Evolutionary conservation across 2,888 invertebrate species (phyloP).

Genomic region (Eristalinus aeneus): DNA sequence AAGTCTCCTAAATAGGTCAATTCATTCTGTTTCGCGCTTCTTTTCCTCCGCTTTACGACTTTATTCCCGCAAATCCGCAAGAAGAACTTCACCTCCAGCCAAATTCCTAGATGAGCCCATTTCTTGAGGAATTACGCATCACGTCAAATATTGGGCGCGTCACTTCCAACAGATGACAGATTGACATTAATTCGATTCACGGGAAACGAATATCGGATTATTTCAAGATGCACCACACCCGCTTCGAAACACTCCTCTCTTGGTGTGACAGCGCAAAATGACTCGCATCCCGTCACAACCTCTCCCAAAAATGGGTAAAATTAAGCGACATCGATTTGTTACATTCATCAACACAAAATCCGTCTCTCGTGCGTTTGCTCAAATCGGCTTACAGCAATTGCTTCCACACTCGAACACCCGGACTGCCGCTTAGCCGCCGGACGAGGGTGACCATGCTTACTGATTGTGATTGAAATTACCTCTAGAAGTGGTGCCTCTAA

Average conservation of each 20-base stretch:
- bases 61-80: not conserved
- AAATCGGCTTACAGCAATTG: conserved; percentile 25
- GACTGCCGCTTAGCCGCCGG: conserved; percentile 7
- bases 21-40: not conserved
- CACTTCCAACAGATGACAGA: conserved; percentile 6
- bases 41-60: not conserved
- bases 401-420: conserved; percentile 1
- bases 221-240: conserved; percentile 24
- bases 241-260: not conserved
- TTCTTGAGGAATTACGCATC: not conserved
- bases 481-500: not conserved
- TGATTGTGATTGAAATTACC: conserved; percentile 28
- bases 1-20: conserved; percentile 14
- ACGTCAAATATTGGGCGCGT: not conserved
- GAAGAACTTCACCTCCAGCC: not conserved
- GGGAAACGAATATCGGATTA: not conserved
- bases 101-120: not conserved
- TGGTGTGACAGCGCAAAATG: conserved; percentile 5
- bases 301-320: not conserved
- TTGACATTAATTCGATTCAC: not conserved
- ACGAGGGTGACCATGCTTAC: not conserved
- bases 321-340: conserved; percentile 33
- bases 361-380: not conserved
- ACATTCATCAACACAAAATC: not conserved
- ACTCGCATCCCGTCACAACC: not conserved